These are phyloP conservation scores for Micrasema longulum DNA, from an alignment of 1,140 invertebrate genomes.

Conservation along the genomic window DNA sequence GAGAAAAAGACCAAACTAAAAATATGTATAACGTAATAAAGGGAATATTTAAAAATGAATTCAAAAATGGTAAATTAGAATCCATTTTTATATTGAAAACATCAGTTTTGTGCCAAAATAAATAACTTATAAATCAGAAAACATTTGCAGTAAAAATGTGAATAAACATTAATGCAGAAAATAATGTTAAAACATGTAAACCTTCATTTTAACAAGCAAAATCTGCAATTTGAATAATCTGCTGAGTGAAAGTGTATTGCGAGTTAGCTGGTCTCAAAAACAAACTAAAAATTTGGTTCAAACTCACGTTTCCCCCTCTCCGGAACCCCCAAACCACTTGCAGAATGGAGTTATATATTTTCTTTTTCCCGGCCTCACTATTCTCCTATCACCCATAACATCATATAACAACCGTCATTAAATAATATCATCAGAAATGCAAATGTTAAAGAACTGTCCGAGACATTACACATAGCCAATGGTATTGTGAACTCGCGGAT, in stretches of 20 bases:
- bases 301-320: constrained; percentile 50
- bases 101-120: no score
- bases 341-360: constrained; percentile 49
- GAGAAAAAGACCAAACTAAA: no score
- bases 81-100: no score
- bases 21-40: no score
- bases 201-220: not conserved
- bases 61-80: not conserved
- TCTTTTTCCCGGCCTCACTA: constrained; percentile 47
- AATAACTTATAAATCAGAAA: no score
- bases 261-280: constrained; percentile 21
- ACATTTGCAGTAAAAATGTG: no score
- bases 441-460: not conserved
- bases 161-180: not conserved
- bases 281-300: constrained; percentile 17
- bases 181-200: not conserved
- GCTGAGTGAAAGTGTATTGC: constrained; percentile 4
- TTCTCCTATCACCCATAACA: constrained; percentile 50
- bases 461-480: no score
- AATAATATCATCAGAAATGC: not conserved
- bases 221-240: not conserved
- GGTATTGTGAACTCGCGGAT: no score
- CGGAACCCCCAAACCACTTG: constrained; percentile 37
- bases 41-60: no score
- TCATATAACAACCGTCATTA: not conserved